Base-by-base conservation (phyloP, 2,113 vertebrate species). In the Pteropus alecto region DNA sequence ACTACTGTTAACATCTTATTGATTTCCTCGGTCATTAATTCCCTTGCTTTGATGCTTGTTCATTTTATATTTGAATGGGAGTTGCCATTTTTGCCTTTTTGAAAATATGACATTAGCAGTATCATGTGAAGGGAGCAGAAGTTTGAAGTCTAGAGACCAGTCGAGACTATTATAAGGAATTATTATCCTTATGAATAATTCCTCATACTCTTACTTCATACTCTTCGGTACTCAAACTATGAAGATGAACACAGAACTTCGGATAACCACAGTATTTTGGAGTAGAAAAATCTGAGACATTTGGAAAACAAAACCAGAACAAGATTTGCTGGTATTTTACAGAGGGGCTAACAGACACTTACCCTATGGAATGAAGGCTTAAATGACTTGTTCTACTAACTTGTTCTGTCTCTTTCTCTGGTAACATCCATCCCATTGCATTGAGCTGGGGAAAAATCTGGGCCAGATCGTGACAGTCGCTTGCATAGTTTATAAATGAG, bases 401-500 rank as follows among this genome's bases (percentile, higher is more conserved):
- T 38, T 38, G 38, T 38, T 38, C 38, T 38, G 2, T 61, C 21
- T 68, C n/a, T 89, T 46, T 79, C 14, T 79, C n/a, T 73, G n/a
- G n/a, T 4, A 58, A 16, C 26, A n/a, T 4, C 1, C 1, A 30
- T 65, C 30, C 3, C 12, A 56, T 38, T 3, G 5, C 9, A 3
- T 74, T 76, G 13, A 41, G 30, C 33, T 71, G 1, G 9, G 7
- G 35, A 77, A n/a, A 63, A 43, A 48, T 35, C 4, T 48, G 11
- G 48, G 7, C 30, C 43, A 83, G 41, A 43, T 74, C 19, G 43
- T 70, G 30, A 54, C 7, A 43, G 16, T 38, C 70, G 6, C 4
- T 65, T 73, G 8, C 21, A 30, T 28, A 68, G 22, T 86, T 90
- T 61, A 61, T 35, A 93, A 61, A 35, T 74, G 8, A 6, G 8